Base-by-base conservation (phyloP, 2,888 invertebrate species). In the Orchesella flavescens region DNA sequence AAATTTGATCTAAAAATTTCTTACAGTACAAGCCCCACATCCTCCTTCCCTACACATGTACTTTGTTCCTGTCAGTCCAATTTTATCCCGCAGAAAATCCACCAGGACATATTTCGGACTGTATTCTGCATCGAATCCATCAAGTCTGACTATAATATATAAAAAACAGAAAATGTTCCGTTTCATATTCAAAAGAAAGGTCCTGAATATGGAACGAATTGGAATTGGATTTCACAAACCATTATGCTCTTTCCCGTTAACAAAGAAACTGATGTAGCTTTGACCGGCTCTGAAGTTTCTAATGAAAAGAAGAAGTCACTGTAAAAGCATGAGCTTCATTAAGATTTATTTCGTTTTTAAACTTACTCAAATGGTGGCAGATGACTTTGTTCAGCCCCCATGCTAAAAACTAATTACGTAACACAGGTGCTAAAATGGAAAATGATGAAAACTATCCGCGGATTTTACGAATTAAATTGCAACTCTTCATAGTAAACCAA, bases 41-140 rank as follows among this genome's bases (percentile, higher is more conserved):
- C 55, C 53, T 9, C 94, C 94, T 89, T 94, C 94, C 53, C 92
- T 91, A 87, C 94, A 94, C 93, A 94, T 94, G 7, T 91, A 91
- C 88, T 94, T 94, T 0, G 94, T 94, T 0, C 66, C 94, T 3
- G 92, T 92, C 0, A 94, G 90, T 17, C 92, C 91, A 0, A 92
- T 92, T 83, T 92, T 91, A 0, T 92, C 92, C 5, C 94, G 90
- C 68, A 94, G 92, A 88, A 92, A 66, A 57, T 92, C 91, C 87
- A 94, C 94, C 34, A 71, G 71, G 1, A 53, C 5, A 23, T 53
- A 71, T 15, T 71, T 12, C n/a, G 55, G 55, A 9, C 23, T 23
- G 9, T 53, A 13, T 34, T 43, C 44, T 17, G 66, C n/a, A 17
- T 66, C 66, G 17, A 24, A 65, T 13, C 44, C 66, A 44, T 44